Percentiles rank a stretch among this genome's conserved stretches.
These are phyloP conservation scores for Chlamydotis undulata DNA, from an alignment of 2,113 vertebrate genomes.

Conservation along the genomic window DNA sequence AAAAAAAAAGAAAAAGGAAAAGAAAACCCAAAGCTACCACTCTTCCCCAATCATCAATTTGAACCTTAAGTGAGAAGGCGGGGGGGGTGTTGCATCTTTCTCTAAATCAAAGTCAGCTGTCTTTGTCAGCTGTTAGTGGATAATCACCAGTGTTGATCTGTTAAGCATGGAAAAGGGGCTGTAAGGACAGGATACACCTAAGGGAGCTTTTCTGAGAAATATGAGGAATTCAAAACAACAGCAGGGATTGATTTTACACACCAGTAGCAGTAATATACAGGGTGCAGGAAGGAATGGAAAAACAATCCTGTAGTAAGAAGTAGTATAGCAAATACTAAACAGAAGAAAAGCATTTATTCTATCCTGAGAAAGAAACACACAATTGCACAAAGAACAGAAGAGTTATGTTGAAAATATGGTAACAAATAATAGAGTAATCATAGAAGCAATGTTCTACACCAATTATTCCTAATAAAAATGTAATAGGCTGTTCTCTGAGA, in stretches of 20 bases:
- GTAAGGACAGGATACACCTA: not conserved
- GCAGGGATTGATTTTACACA: not conserved
- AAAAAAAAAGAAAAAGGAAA: not conserved
- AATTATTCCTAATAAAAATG: not conserved
- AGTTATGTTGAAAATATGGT: not conserved
- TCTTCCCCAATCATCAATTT: not conserved
- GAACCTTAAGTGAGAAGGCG: not conserved
- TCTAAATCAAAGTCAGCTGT: not conserved
- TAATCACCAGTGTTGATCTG: not conserved
- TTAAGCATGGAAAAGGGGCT: not conserved
- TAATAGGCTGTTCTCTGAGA: not conserved
- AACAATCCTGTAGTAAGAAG: not conserved
- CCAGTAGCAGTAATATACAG: not conserved
- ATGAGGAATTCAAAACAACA: not conserved
- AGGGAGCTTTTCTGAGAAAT: not conserved
- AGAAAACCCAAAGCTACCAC: rapidly evolving
- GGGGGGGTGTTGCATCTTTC: not conserved
- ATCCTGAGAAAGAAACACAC: not conserved
- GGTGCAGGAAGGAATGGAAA: not conserved
- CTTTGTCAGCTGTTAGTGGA: not conserved
- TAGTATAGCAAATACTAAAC: not conserved
- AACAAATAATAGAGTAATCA: not conserved
- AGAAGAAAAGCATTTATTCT: not conserved
- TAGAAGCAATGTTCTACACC: not conserved
- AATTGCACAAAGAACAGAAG: not conserved